Evolutionary conservation across 1,140 invertebrate species (phyloP).

Genomic region (Phenacoccus solenopsis): DNA sequence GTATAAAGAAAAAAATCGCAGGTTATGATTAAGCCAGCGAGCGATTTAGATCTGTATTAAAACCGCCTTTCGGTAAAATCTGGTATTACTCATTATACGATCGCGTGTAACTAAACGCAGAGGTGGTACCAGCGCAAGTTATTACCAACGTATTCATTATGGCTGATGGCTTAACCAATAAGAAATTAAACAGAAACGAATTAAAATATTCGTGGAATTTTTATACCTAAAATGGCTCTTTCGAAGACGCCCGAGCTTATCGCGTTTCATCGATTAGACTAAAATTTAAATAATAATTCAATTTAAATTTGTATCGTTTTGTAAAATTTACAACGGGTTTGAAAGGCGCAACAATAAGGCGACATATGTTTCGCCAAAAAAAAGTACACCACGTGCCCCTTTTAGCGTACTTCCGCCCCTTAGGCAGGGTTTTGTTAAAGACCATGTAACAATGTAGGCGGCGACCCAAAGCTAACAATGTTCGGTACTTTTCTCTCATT

Average conservation of each 20-base stretch:
- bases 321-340: background rate
- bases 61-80: background rate
- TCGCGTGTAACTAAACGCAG: background rate
- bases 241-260: no score
- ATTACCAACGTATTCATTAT: background rate
- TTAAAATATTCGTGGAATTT: background rate
- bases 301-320: background rate
- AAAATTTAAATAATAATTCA: background rate
- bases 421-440: background rate
- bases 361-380: background rate
- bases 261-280: background rate
- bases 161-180: background rate
- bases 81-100: background rate
- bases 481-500: background rate
- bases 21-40: background rate
- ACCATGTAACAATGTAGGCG: background rate
- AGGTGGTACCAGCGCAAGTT: background rate
- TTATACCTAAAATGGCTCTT: no score
- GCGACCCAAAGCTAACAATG: background rate
- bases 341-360: background rate
- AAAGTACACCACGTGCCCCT: background rate
- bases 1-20: background rate
- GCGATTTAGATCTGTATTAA: background rate
- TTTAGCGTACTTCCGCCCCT: background rate
- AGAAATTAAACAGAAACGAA: background rate